Conservation (phyloP, 2,888 invertebrate species). For the Zele albiditarsus region DNA sequence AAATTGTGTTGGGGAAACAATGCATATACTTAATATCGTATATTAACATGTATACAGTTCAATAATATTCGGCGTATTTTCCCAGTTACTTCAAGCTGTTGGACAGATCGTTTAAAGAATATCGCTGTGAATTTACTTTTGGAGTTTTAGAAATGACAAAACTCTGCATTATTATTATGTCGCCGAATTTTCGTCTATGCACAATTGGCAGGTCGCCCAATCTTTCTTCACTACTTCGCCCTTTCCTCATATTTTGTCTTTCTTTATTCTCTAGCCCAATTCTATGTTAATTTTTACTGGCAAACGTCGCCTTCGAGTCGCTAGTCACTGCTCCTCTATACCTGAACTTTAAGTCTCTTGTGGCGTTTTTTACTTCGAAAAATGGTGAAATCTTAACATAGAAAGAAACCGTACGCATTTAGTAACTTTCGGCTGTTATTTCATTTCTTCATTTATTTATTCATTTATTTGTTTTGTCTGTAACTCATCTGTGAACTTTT, state of each 20-base stretch:
- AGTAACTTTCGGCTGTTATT: background rate
- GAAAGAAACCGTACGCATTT: constrained; percentile 12
- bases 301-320: constrained; percentile 32
- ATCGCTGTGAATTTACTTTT: constrained; percentile 46
- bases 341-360: constrained; percentile 27
- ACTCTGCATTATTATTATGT: constrained; percentile 46
- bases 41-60: background rate
- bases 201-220: constrained; percentile 46
- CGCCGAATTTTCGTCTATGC: constrained; percentile 42
- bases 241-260: constrained; percentile 13
- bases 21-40: background rate
- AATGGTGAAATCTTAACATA: constrained; percentile 10
- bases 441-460: background rate
- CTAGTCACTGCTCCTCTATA: background rate
- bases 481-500: background rate
- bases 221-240: constrained; percentile 35
- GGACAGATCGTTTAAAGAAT: constrained; percentile 40
- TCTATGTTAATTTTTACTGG: constrained; percentile 39
- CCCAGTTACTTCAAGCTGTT: constrained; percentile 30
- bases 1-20: constrained; percentile 20
- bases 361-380: constrained; percentile 27
- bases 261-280: constrained; percentile 5
- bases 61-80: background rate
- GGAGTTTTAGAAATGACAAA: constrained; percentile 24
- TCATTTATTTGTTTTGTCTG: background rate